Evolutionary conservation across 2,113 vertebrate genomes (phyloP).

Genomic region (Etia nguti): DNA sequence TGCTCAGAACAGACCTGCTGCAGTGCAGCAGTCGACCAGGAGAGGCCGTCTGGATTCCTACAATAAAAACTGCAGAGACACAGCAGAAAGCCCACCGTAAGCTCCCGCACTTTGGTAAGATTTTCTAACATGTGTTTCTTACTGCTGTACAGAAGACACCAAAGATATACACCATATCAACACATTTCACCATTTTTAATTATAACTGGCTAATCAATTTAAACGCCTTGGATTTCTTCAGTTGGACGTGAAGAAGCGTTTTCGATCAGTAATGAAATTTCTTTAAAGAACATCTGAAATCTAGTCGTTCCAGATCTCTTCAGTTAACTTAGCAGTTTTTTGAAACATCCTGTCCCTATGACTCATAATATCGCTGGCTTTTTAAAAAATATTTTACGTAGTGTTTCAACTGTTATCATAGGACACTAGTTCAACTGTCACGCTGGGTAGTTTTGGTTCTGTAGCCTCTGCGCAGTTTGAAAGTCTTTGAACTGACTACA

Average conservation of each 20-base stretch:
- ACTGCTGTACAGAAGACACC: neutral
- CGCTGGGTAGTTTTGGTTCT: neutral
- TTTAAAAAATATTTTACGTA: neutral
- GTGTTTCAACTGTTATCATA: neutral
- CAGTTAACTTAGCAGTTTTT: neutral
- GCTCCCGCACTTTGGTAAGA: slow-evolving; percentile 62
- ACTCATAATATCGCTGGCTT: neutral
- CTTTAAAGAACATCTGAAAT: neutral
- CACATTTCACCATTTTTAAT: neutral
- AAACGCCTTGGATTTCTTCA: neutral
- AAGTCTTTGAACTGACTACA: neutral
- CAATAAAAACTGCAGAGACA: slow-evolving; percentile 16
- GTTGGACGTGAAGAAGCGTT: neutral
- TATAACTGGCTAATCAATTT: neutral
- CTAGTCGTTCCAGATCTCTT: fast-evolving
- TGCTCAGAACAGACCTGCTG: neutral
- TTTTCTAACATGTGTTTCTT: neutral
- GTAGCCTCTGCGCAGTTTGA: neutral
- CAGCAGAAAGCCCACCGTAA: neutral
- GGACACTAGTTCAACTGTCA: neutral
- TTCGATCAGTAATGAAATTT: neutral
- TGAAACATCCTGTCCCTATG: too few species aligned
- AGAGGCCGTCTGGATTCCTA: slow-evolving; percentile 24
- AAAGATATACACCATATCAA: neutral
- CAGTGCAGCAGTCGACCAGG: slow-evolving; percentile 31